A percentile compares a stretch with the other conserved stretches of the same genome.
phyloP scores from a whole-genome alignment of 2,797 vertebrate genomes.

The Cirrhinus molitorella region DNA sequence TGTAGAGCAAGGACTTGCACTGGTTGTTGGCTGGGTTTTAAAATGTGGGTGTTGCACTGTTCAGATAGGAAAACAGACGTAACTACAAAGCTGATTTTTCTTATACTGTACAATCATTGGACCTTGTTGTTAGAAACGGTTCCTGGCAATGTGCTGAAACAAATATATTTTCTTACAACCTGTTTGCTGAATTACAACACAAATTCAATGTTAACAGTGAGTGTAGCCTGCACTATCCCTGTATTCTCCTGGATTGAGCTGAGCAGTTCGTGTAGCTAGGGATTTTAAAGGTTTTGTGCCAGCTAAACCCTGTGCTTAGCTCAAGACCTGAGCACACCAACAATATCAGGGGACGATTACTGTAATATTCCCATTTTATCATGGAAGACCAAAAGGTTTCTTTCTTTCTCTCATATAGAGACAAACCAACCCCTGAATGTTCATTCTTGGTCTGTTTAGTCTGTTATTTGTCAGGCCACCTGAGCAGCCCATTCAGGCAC shows the following conservation, averaged over 20 bases:
- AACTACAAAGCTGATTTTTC: background rate
- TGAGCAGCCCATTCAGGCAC: background rate
- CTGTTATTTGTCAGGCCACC: background rate
- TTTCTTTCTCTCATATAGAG: background rate
- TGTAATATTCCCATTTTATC: background rate
- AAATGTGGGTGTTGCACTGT: too few relatives aligned
- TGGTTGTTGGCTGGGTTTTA: too few relatives aligned
- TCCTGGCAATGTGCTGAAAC: background rate
- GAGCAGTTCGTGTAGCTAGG: background rate
- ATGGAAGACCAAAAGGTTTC: background rate
- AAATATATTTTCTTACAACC: background rate
- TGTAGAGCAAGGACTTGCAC: too few relatives aligned
- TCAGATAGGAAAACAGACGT: background rate
- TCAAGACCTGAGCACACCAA: conserved; percentile 13
- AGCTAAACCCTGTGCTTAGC: conserved; percentile 39
- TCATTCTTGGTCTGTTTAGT: background rate
- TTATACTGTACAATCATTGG: background rate
- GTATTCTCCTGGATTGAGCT: conserved; percentile 5
- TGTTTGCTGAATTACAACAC: conserved; percentile 18
- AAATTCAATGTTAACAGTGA: background rate
- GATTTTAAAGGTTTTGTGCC: conserved; percentile 47
- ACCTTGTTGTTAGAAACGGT: background rate
- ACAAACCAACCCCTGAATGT: background rate
- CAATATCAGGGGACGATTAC: background rate
- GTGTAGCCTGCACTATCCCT: conserved; percentile 12